Evolutionary conservation across 2,797 vertebrate species (phyloP), one percentile per base, ranked within the genome.

Genomic region (Trichosurus vulpecula): DNA sequence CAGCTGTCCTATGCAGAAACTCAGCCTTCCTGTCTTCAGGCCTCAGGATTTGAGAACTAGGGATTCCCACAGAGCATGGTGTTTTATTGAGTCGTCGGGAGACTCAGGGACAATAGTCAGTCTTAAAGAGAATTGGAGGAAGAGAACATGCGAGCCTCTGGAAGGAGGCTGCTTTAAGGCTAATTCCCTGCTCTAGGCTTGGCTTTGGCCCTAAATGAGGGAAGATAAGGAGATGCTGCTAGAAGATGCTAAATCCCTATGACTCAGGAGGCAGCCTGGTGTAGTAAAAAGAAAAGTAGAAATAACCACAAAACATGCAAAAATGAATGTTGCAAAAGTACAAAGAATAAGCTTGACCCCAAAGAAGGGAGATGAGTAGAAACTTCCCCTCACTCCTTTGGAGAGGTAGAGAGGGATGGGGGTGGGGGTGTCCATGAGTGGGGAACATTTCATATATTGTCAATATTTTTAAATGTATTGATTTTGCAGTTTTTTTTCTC

Each of bases 1-100:
- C 97, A 98, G 96, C 97, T 91, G 92, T 97, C 95, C 90, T 95
- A 90, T 47, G 0, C 94, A 96, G 94, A 95, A 97, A 94, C 41
- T 47, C 74, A 81, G 41, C 74, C 41, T 81, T 81, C 74, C 41
- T 81, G 41, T 81, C 41, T 81, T 81, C 41, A 81, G 90, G 90
- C 16, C 30, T 90, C 12, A 90, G 52, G 27, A 25, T 30, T 14
- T 35, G 29, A 54, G 52, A 30, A 8, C 12, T 35, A 52, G 52
- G 30, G 30, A 90, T 52, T 90, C 90, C 90, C 90, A 90, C 51
- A 10, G 30, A 90, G 90, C 90, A 90, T 90, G 53, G 51, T 22
- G 90, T 53, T 90, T 90, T 90, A 54, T 90, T 52, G 90, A 35
- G 29, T 54, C 90, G 30, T 27, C 2, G 8, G 30, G 8, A 90